Conservation (phyloP, 1,140 invertebrate genomes). For the Frieseomelitta varia region DNA sequence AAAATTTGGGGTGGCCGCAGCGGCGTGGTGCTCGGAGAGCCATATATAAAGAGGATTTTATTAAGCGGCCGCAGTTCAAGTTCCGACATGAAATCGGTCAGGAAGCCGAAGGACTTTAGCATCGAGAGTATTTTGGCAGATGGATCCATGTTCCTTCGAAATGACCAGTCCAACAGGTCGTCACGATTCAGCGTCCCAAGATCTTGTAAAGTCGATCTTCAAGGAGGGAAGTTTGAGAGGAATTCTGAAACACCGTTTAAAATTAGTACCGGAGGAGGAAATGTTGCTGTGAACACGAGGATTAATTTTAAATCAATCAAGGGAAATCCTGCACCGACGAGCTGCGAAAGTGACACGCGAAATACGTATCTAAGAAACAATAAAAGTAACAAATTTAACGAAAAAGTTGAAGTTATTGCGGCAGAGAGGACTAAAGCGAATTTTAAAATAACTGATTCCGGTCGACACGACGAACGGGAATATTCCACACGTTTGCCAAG, state of each 20-base stretch:
- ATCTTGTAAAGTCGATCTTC: not conserved
- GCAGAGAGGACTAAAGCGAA: not conserved
- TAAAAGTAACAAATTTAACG: not conserved
- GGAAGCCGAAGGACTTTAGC: slow-evolving; percentile 68
- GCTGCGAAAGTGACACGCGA: not conserved
- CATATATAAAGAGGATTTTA: slow-evolving; percentile 46
- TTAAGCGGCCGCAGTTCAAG: slow-evolving; percentile 25
- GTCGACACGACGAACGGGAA: not conserved
- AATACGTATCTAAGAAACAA: not conserved
- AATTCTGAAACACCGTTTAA: no score
- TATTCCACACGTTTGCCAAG: not conserved
- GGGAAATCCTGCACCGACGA: not conserved
- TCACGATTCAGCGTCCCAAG: not conserved
- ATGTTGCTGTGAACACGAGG: not conserved
- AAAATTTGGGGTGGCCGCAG: slow-evolving; percentile 35
- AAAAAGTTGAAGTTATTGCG: not conserved
- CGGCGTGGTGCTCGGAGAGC: slow-evolving; percentile 12
- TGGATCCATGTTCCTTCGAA: not conserved
- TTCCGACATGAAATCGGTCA: slow-evolving; percentile 14
- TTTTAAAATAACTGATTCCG: not conserved
- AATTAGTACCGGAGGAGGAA: not conserved
- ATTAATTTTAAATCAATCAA: not conserved
- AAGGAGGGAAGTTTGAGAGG: not conserved
- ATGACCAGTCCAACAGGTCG: not conserved
- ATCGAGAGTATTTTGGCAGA: slow-evolving; percentile 70